phyloP scores from a whole-genome alignment of 2,113 vertebrate species.

The Sorex fumeus region DNA sequence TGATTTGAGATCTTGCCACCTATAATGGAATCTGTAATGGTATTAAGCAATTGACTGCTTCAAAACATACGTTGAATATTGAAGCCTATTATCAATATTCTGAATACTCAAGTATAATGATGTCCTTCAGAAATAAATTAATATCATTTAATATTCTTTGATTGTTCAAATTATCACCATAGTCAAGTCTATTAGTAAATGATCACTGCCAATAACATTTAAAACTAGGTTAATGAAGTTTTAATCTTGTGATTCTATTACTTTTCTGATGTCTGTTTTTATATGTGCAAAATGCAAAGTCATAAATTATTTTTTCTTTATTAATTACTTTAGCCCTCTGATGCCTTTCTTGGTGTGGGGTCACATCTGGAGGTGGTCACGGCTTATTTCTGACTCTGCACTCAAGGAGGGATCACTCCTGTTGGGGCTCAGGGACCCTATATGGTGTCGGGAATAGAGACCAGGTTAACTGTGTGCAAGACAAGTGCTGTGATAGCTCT shows the following conservation, averaged over 20 bases:
- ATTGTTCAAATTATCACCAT: constrained; percentile 15
- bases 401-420: too few relatives aligned
- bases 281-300: not conserved
- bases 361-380: too few relatives aligned
- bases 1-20: not conserved
- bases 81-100: not conserved
- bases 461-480: too few relatives aligned
- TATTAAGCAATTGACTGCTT: constrained; percentile 1
- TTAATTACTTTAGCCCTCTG: constrained; percentile 24
- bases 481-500: too few relatives aligned
- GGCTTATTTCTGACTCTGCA: too few relatives aligned
- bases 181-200: not conserved
- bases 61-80: constrained; percentile 1
- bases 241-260: not conserved
- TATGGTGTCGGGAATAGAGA: too few relatives aligned
- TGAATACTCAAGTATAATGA: not conserved
- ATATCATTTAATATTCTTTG: constrained; percentile 2
- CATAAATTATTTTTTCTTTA: not conserved
- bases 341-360: not conserved
- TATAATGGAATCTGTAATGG: constrained; percentile 26
- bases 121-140: not conserved
- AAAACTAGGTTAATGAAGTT: not conserved
- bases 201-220: not conserved
- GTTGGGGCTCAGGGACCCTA: too few relatives aligned
- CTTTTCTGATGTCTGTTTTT: not conserved